Conservation (phyloP, 1,140 invertebrate genomes). For the Drosophila jambulina region DNA sequence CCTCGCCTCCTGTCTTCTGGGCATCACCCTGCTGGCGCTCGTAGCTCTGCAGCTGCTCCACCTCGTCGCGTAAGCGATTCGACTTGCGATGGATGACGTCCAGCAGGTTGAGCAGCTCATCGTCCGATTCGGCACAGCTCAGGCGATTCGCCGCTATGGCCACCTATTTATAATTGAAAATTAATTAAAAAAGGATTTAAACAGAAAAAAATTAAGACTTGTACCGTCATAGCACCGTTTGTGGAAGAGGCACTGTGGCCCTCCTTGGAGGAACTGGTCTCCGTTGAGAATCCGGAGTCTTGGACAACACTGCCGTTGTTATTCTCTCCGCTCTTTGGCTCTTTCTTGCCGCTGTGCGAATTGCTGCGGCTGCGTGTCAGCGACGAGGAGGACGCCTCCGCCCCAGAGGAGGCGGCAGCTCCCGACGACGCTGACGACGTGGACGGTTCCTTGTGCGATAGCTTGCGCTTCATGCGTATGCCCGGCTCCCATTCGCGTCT, state of each 20-base stretch:
- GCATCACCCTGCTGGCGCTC: conserved; percentile 52
- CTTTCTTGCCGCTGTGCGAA: conserved; percentile 87
- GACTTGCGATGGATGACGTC: conserved; percentile 94
- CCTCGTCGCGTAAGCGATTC: conserved; percentile 90
- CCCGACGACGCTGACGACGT: conserved; percentile 51
- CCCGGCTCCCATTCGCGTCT: conserved; percentile 91
- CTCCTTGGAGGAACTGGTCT: conserved; percentile 91
- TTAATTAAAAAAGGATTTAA: background rate
- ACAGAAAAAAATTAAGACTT: background rate
- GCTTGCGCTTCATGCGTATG: conserved; percentile 90
- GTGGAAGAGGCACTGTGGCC: conserved; percentile 87
- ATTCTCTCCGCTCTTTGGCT: conserved; percentile 86
- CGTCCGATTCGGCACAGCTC: conserved; percentile 87
- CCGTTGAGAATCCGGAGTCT: conserved; percentile 94
- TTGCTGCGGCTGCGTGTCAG: conserved; percentile 88
- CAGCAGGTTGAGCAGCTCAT: conserved; percentile 93
- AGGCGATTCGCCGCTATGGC: conserved; percentile 79
- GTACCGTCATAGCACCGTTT: conserved; percentile 81
- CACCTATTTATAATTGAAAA: conserved; percentile 41
- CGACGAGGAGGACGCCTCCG: conserved; percentile 85
- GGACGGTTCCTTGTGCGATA: conserved; percentile 86
- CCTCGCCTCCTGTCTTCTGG: conserved; percentile 19
- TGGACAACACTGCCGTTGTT: conserved; percentile 89
- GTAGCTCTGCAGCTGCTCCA: conserved; percentile 86
- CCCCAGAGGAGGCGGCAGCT: conserved; percentile 39